Evolutionary conservation across 1,140 invertebrate species (phyloP).

Genomic region (Parapsyche elsis): DNA sequence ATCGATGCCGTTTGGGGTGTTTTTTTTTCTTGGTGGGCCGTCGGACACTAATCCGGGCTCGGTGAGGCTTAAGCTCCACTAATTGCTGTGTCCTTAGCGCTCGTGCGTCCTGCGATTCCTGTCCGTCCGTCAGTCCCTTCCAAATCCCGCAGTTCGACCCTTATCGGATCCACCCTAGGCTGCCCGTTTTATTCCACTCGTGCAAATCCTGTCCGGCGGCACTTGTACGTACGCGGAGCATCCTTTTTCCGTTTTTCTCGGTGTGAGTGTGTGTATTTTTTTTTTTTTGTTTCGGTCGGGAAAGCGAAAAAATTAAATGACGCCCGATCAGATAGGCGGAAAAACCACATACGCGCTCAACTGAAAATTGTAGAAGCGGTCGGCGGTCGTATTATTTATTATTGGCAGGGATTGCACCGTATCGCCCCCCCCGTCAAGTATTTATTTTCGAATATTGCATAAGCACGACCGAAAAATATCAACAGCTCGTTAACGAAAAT

Average conservation of each 20-base stretch:
- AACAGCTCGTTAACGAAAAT: too few species aligned
- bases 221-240: background rate
- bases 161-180: conserved; percentile 30
- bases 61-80: conserved; percentile 42
- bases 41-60: conserved; percentile 30
- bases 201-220: conserved; percentile 27
- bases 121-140: background rate
- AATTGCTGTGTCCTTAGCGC: conserved; percentile 45
- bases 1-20: background rate
- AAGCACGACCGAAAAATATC: too few species aligned
- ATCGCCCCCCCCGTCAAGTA: too few species aligned
- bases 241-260: background rate
- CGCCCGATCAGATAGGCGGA: background rate
- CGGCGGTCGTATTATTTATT: background rate
- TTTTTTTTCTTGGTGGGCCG: conserved; percentile 19
- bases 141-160: conserved; percentile 20
- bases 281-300: conserved; percentile 1
- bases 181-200: conserved; percentile 18
- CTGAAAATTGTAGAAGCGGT: background rate
- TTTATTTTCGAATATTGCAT: too few species aligned
- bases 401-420: too few species aligned
- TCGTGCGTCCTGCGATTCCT: conserved; percentile 3
- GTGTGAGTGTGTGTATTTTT: conserved; percentile 1
- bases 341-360: background rate
- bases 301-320: conserved; percentile 28